Conservation (phyloP, 2,888 invertebrate species). For the Petrolisthes cinctipes region DNA sequence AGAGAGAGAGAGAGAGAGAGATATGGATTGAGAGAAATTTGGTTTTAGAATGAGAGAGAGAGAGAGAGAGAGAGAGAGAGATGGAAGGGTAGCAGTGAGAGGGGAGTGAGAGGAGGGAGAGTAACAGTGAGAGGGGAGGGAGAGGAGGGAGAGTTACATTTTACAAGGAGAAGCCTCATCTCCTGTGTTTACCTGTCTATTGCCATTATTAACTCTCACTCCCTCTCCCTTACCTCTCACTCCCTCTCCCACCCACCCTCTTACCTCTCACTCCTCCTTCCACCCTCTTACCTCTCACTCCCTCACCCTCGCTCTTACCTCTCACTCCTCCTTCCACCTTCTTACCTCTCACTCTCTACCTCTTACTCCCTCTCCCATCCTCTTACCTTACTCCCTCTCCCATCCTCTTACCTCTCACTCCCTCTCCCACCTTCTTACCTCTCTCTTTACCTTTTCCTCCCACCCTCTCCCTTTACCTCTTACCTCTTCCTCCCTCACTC, state of each 20-base stretch:
- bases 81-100: background rate
- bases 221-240: background rate
- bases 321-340: background rate
- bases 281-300: background rate
- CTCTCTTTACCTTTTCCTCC: background rate
- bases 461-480: background rate
- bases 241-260: background rate
- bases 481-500: background rate
- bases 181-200: background rate
- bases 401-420: background rate
- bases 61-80: background rate
- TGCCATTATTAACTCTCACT: background rate
- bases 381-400: background rate
- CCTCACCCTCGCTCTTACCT: background rate
- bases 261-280: background rate
- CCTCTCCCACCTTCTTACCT: background rate
- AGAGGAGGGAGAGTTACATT: too few species aligned
- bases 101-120: background rate
- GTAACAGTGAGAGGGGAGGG: background rate
- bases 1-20: background rate
- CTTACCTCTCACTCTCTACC: background rate
- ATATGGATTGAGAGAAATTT: background rate
- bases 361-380: background rate
- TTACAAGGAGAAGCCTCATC: too few species aligned
- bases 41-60: background rate